These are phyloP conservation scores for Chrysolina americana DNA, from an alignment of 2,888 invertebrate species.

Conservation along the genomic window DNA sequence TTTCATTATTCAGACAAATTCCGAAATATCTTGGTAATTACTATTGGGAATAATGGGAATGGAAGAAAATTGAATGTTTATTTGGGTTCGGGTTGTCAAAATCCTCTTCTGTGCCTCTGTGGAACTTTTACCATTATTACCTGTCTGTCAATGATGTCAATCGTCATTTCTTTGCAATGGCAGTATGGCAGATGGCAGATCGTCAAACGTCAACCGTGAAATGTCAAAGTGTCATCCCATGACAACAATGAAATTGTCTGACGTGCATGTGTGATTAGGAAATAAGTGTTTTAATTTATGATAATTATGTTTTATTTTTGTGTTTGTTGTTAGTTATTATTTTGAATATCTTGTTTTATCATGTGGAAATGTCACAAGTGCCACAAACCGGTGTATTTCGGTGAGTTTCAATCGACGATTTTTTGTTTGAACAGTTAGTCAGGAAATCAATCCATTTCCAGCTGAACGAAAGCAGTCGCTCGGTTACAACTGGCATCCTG, in stretches of 20 bases:
- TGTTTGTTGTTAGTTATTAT: conserved; percentile 20
- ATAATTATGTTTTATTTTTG: conserved; percentile 29
- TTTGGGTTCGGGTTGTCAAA: no score
- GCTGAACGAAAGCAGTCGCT: conserved; percentile 90
- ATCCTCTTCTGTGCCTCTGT: no score
- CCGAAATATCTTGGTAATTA: no score
- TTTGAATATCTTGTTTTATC: conserved; percentile 39
- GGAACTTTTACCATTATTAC: no score
- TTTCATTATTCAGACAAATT: no score
- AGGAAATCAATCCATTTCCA: conserved; percentile 63
- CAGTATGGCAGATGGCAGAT: no score
- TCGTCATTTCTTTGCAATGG: background rate
- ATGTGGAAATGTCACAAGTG: conserved; percentile 91
- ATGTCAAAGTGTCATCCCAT: background rate
- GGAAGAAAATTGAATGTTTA: no score
- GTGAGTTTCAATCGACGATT: conserved; percentile 69
- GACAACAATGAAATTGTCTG: conserved; percentile 33
- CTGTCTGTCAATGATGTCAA: no score
- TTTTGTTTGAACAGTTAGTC: conserved; percentile 17
- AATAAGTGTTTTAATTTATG: conserved; percentile 1
- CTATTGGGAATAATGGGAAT: no score
- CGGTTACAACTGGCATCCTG: conserved; percentile 90
- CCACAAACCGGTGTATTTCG: conserved; percentile 85
- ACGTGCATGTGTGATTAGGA: conserved; percentile 33
- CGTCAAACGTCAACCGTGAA: conserved; percentile 7